Evolutionary conservation across 2,113 vertebrate species (phyloP).

Genomic region (Motacilla tschutschensis): DNA sequence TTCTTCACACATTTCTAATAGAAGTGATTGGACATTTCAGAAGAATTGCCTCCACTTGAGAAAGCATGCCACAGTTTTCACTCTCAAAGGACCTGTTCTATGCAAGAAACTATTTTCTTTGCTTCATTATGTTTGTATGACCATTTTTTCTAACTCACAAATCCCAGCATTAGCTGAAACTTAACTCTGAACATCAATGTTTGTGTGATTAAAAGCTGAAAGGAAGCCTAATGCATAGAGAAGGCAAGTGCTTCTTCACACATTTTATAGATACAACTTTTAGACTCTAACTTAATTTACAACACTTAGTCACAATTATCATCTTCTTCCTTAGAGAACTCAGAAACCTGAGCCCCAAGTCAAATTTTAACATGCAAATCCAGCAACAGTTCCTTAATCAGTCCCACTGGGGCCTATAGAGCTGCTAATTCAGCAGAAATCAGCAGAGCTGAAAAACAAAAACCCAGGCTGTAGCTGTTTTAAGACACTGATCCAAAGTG

Average conservation of each 20-base stretch:
- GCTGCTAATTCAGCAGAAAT: slow-evolving; percentile 96
- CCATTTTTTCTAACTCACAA: neutral
- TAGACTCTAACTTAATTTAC: slow-evolving; percentile 51
- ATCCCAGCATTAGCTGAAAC: neutral
- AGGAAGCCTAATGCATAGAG: neutral
- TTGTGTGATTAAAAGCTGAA: neutral
- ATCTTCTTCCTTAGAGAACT: slow-evolving; percentile 60
- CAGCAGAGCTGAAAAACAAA: slow-evolving; percentile 89
- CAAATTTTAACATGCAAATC: slow-evolving; percentile 82
- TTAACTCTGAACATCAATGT: neutral
- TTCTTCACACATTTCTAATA: neutral
- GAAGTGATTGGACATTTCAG: neutral
- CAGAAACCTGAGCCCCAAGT: slow-evolving; percentile 69
- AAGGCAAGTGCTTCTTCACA: neutral
- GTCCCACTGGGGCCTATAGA: slow-evolving; percentile 81
- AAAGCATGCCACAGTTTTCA: neutral
- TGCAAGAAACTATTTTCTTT: neutral
- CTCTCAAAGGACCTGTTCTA: neutral
- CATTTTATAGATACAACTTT: slow-evolving; percentile 36
- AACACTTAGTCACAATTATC: slow-evolving; percentile 61
- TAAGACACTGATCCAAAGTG: slow-evolving; percentile 89
- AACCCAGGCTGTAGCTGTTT: slow-evolving; percentile 81
- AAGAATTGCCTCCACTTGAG: neutral
- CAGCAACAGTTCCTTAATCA: slow-evolving; percentile 85
- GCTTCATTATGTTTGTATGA: neutral